Conservation (phyloP, 1,140 invertebrate genomes). For the Meloidogyne hapla region DNA sequence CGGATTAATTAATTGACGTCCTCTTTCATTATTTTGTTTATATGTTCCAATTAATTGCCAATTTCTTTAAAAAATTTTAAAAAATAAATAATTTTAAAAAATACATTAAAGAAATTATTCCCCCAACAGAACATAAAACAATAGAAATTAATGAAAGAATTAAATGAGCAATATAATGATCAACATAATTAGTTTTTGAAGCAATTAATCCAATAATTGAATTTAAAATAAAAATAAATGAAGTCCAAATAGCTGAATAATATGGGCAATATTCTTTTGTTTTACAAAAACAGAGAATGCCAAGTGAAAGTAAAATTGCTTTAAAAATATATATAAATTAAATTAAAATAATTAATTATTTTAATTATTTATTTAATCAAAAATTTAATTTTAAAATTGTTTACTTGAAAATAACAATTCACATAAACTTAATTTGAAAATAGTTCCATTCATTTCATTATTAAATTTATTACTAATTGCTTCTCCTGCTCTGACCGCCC, state of each 20-base stretch:
- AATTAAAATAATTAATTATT: background rate
- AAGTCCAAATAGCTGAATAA: constrained; percentile 59
- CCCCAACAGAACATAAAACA: constrained; percentile 50
- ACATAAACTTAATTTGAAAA: background rate
- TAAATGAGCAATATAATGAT: constrained; percentile 54
- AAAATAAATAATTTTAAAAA: constrained; percentile 10
- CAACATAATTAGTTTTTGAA: constrained; percentile 47
- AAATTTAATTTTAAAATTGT: constrained; percentile 6
- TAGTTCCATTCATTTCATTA: background rate
- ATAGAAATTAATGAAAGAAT: constrained; percentile 53
- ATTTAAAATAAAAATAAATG: constrained; percentile 54
- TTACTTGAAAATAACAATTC: constrained; percentile 26
- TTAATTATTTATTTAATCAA: background rate
- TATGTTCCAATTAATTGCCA: background rate
- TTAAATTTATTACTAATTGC: background rate
- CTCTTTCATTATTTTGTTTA: constrained; percentile 7
- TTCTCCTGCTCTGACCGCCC: background rate
- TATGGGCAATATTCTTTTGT: constrained; percentile 58
- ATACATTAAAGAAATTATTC: constrained; percentile 42
- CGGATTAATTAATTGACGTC: background rate
- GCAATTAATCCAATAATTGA: constrained; percentile 50
- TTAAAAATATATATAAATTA: constrained; percentile 27
- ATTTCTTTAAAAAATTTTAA: constrained; percentile 22
- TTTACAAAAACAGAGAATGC: constrained; percentile 56
- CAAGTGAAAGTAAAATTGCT: constrained; percentile 49